Base-by-base conservation (phyloP, 2,888 invertebrate species). In the Euspilapteryx auroguttella region DNA sequence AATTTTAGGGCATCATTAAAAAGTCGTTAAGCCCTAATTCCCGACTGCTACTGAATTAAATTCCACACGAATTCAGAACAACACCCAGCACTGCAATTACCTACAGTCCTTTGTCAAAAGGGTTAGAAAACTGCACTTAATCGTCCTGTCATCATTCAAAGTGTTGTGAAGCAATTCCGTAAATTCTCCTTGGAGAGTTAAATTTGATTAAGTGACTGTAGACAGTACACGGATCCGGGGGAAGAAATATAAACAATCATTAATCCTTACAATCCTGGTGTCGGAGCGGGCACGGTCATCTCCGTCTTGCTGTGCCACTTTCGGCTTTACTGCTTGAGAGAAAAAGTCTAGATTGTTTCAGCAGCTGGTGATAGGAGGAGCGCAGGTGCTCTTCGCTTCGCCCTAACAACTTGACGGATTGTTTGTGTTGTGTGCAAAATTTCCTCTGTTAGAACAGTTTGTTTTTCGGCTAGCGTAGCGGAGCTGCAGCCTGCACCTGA, bases 191-290 rank as follows among this genome's bases (percentile, higher is more conserved):
- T 15, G 29, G 30, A 25, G 38, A 53, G 55, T 63, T 59, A 57
- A 49, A 52, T 55, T 56, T 61, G 54, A 59, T 54, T 55, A 58
- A 59, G 55, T 54, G 51, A 44, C 44, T 48, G 49, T 42, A 51
- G 59, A 59, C 55, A 54, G 52, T 37, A 42, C 39, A 30, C 42
- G 17, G 25, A 20, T 41, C 41, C 36, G 41, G 33, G 37, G 47
- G 53, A 47, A 58, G 59, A 66, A 53, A 59, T 63, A 64, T 66
- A 65, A 63, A 64, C 62, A 62, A 55, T 50, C 49, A 68, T 71
- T 65, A 62, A 64, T 69, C 55, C 53, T 42, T 36, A 47, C 53
- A 52, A 58, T 57, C 50, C 45, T 46, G 38, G 43, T 22, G 22
- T 21, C 17, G 21, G 14, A 20, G 22, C 7, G 7, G 11, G 15